Conservation (phyloP, 2,797 vertebrate genomes). For the Acanthurus tractus region DNA sequence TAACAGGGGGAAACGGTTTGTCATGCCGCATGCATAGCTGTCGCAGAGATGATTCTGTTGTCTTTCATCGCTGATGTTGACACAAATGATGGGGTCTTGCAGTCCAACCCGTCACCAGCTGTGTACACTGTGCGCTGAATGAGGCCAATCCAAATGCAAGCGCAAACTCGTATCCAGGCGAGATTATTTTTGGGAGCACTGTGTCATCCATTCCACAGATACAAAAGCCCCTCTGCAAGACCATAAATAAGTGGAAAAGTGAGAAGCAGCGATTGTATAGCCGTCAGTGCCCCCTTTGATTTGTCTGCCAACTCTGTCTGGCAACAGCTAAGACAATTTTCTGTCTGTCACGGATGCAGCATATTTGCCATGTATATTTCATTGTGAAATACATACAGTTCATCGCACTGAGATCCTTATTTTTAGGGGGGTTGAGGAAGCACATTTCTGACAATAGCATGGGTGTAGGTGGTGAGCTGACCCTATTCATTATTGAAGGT, state of each 20-base stretch:
- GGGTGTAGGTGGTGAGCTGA: neutral
- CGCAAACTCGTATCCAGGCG: constrained; percentile 64
- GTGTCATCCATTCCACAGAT: constrained; percentile 71
- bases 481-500: constrained; percentile 36
- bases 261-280: constrained; percentile 44
- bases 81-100: constrained; percentile 69
- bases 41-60: constrained; percentile 50
- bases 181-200: constrained; percentile 76
- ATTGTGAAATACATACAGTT: constrained; percentile 6
- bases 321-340: constrained; percentile 22
- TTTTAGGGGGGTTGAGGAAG: constrained; percentile 9
- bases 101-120: constrained; percentile 75
- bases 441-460: constrained; percentile 3
- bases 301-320: constrained; percentile 36
- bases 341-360: constrained; percentile 30
- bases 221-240: constrained; percentile 65
- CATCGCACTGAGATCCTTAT: constrained; percentile 5
- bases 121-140: constrained; percentile 73
- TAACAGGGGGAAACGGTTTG: constrained; percentile 20
- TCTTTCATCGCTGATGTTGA: constrained; percentile 69
- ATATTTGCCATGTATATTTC: neutral
- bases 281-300: constrained; percentile 34
- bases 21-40: constrained; percentile 45
- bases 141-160: constrained; percentile 77
- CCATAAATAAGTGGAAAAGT: constrained; percentile 61